Conservation (phyloP, 92 coral and sea anemone species). For the Heteractis magnifica region DNA sequence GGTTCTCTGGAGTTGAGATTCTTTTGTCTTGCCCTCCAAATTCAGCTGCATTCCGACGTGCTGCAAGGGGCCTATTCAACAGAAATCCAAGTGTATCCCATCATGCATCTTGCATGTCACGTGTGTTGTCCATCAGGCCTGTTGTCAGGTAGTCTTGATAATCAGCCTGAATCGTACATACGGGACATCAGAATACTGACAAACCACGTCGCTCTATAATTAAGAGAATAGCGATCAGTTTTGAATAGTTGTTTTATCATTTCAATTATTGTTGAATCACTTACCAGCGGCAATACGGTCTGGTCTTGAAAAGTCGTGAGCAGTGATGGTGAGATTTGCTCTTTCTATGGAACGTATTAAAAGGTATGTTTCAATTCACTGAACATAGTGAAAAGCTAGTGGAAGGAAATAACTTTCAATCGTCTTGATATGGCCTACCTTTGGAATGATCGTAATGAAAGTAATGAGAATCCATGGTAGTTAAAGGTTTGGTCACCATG, state of each 20-base stretch:
- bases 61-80: no score
- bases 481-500: slow-evolving; percentile 38
- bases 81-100: no score
- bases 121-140: not conserved
- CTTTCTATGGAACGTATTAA: slow-evolving; percentile 22
- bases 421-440: slow-evolving; percentile 42
- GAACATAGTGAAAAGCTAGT: not conserved
- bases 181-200: not conserved
- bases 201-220: not conserved
- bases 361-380: no score
- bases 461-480: slow-evolving; percentile 71
- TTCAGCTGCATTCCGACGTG: no score
- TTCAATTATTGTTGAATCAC: not conserved
- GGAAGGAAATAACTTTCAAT: no score
- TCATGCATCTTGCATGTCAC: not conserved
- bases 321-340: slow-evolving; percentile 54
- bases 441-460: slow-evolving; percentile 68
- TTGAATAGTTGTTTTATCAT: not conserved
- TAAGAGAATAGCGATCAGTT: not conserved
- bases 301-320: slow-evolving; percentile 74
- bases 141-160: no score
- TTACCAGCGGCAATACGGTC: slow-evolving; percentile 60
- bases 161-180: no score
- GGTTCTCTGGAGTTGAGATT: no score
- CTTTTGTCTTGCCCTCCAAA: no score